Base-by-base conservation (phyloP, 2,888 invertebrate species). In the Pseudococcus jackbeardsleyi region DNA sequence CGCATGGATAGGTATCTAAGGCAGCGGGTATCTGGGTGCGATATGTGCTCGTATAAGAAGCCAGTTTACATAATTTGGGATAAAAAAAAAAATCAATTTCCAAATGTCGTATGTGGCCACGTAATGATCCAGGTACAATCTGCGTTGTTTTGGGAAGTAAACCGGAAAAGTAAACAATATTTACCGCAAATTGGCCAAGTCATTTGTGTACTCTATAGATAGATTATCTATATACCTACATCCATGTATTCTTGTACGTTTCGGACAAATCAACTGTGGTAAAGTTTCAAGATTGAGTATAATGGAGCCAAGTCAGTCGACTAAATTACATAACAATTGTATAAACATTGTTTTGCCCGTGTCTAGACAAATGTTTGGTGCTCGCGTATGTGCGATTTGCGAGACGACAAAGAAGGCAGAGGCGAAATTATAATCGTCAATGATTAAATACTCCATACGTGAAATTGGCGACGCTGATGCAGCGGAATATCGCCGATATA, bases 111-210 rank as follows among this genome's bases (percentile, higher is more conserved):
- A 17, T n/a, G 33, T 77, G 46, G 0, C n/a, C 42, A 82, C 46
- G 46, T 82, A 82, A 26, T 33, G 26, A 33, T 33, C 26, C 3
- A 3, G 26, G 26, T 33, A 33, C 26, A 33, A 64, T 82, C 79
- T 82, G 39, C 46, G 64, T 64, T 64, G 22, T 64, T 64, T 64
- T 64, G 64, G 64, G 64, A 64, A 82, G 72, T 26, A 46, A 82
- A 46, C 79, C 79, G 79, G 79, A 82, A 82, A 82, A 82, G 46
- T 82, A 82, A 77, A 82, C 46, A 82, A 19, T 82, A 46, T 72
- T 82, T 46, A 82, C 46, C 46, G 39, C 42, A 82, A 82, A 82
- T 82, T 82, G 79, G 79, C 46, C 39, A 19, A 82, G 46, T 82
- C 79, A 82, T 82, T 39, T 77, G 77, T 7, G 39, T 39, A 77